phyloP scores from a whole-genome alignment of 1,140 invertebrate genomes.

The Drosophila melanica region DNA sequence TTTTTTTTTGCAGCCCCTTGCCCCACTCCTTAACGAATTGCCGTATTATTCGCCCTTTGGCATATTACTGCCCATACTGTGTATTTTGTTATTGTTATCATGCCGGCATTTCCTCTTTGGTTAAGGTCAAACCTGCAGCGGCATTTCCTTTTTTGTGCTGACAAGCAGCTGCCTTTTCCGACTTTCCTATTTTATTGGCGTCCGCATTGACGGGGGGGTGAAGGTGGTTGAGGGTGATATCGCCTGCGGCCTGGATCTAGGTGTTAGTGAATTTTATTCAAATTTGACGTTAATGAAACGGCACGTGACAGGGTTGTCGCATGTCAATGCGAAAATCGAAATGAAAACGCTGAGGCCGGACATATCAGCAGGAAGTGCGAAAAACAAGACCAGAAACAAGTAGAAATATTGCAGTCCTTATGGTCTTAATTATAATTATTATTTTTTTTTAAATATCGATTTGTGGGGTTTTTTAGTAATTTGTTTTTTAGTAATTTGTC shows the following conservation, averaged over 20 bases:
- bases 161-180: constrained; percentile 50
- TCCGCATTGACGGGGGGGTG: not conserved
- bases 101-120: constrained; percentile 33
- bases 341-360: not conserved
- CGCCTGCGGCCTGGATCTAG: constrained; percentile 25
- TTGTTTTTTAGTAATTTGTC: no score
- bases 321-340: constrained; percentile 25
- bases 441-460: no score
- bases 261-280: constrained; percentile 80
- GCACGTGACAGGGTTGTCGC: constrained; percentile 67
- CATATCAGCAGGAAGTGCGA: no score
- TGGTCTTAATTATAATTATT: no score
- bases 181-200: constrained; percentile 63
- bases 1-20: not conserved
- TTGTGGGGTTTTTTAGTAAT: no score
- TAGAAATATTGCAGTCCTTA: no score
- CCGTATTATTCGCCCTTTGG: constrained; percentile 48
- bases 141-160: constrained; percentile 58
- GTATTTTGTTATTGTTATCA: constrained; percentile 61
- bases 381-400: no score
- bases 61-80: constrained; percentile 50
- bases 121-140: constrained; percentile 62
- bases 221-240: not conserved
- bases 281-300: constrained; percentile 78
- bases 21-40: constrained; percentile 16